Conservation (phyloP, 2,888 invertebrate genomes). For the Dendrolimus houi region DNA sequence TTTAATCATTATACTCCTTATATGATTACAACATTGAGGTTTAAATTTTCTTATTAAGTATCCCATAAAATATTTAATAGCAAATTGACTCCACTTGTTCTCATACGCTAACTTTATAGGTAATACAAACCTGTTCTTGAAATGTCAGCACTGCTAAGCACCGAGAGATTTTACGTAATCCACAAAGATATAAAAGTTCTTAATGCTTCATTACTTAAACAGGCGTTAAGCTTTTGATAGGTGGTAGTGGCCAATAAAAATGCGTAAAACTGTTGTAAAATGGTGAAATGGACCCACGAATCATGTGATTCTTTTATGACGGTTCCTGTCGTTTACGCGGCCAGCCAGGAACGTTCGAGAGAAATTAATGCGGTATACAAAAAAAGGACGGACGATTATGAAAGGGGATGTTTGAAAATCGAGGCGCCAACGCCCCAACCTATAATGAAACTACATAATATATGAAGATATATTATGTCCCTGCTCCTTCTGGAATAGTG, state of each 20-base stretch:
- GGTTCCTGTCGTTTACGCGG: conserved; percentile 29
- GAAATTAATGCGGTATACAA: conserved; percentile 12
- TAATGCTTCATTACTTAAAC: conserved; percentile 21
- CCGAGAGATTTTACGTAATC: conserved; percentile 31
- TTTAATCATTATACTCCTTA: too few relatives aligned
- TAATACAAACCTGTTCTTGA: conserved; percentile 39
- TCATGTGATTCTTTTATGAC: conserved; percentile 33
- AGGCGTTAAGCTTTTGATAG: conserved; percentile 16
- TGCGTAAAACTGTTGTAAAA: conserved; percentile 25
- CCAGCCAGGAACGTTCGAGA: conserved; percentile 22
- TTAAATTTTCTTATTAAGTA: neutral
- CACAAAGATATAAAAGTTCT: conserved; percentile 22
- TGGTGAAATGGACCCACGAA: conserved; percentile 23
- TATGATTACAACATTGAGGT: neutral
- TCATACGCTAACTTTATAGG: conserved; percentile 22
- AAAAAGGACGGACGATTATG: conserved; percentile 27
- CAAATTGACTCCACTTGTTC: conserved; percentile 27
- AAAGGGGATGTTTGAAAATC: conserved; percentile 19
- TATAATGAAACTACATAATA: conserved; percentile 12
- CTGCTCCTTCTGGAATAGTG: too few relatives aligned
- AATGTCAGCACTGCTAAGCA: conserved; percentile 39
- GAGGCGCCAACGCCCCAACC: conserved; percentile 8
- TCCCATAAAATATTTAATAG: conserved; percentile 8
- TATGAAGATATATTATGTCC: neutral
- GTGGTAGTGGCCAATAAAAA: conserved; percentile 13